These are phyloP conservation scores for Chrysemys picta DNA, from an alignment of 2,113 vertebrate species.

Conservation along the genomic window DNA sequence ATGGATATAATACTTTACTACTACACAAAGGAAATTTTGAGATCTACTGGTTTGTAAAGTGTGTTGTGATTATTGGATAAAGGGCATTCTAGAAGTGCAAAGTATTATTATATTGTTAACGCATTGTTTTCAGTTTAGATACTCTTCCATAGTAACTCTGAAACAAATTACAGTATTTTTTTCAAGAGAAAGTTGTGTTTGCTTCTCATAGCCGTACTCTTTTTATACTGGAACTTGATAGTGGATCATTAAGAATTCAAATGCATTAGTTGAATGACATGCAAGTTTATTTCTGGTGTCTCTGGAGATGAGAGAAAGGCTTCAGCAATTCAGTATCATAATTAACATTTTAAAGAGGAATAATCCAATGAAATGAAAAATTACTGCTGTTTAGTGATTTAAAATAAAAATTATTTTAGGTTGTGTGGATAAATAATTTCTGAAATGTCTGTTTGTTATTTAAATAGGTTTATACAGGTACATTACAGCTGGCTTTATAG, in stretches of 20 bases:
- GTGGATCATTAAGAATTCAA: conserved; percentile 8
- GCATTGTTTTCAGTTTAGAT: background rate
- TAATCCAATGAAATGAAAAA: conserved; percentile 4
- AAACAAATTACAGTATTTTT: background rate
- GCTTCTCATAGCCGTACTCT: conserved; percentile 8
- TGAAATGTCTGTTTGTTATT: conserved; percentile 4
- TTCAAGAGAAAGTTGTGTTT: background rate
- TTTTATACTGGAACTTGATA: conserved; percentile 15
- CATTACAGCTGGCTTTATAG: background rate
- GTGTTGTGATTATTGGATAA: conserved; percentile 8
- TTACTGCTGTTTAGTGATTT: background rate
- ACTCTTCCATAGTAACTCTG: background rate
- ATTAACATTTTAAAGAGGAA: conserved; percentile 24
- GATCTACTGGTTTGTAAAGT: background rate
- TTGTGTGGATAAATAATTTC: background rate
- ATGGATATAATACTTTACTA: background rate
- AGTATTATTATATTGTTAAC: background rate
- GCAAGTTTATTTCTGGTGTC: background rate
- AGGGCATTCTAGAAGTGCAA: background rate
- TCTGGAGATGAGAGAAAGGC: background rate
- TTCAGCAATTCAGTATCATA: background rate
- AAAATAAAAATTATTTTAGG: background rate
- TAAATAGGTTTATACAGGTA: background rate
- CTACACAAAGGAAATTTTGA: background rate
- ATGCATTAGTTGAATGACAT: conserved; percentile 6